Conservation (phyloP, 2,888 invertebrate species). For the Carpatolechia fugitivella region DNA sequence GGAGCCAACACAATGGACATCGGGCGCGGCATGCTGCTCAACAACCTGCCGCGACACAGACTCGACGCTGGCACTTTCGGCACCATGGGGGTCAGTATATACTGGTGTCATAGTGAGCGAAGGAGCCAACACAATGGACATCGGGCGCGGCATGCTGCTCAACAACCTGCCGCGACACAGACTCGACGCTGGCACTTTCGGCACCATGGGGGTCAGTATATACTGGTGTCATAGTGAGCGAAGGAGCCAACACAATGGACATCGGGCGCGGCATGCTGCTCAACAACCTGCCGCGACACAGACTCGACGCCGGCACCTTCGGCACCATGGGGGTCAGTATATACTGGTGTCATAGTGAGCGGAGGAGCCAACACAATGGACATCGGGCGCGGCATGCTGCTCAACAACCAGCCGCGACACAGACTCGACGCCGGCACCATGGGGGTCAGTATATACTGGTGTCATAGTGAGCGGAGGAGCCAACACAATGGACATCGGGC, state of each 20-base stretch:
- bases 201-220: not conserved
- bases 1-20: slow-evolving; percentile 99
- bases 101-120: slow-evolving; percentile 93
- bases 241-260: too few relatives aligned
- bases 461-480: slow-evolving; percentile 98
- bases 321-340: slow-evolving; percentile 82
- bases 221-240: too few relatives aligned
- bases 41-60: slow-evolving; percentile 90
- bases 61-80: slow-evolving; percentile 85
- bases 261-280: too few relatives aligned
- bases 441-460: slow-evolving; percentile 82
- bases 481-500: slow-evolving; percentile 99
- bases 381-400: too few relatives aligned
- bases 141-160: slow-evolving; percentile 87
- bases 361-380: too few relatives aligned
- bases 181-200: not conserved
- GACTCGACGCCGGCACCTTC: slow-evolving; percentile 97
- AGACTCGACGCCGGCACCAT: slow-evolving; percentile 96
- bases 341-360: too few relatives aligned
- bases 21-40: slow-evolving; percentile 92
- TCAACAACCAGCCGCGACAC: slow-evolving; percentile 91
- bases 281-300: slow-evolving; percentile 91
- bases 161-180: slow-evolving; percentile 20
- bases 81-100: slow-evolving; percentile 30
- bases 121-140: slow-evolving; percentile 99